Evolutionary conservation across 1,140 invertebrate genomes (phyloP).

Genomic region (Zaprionus camerounensis): DNA sequence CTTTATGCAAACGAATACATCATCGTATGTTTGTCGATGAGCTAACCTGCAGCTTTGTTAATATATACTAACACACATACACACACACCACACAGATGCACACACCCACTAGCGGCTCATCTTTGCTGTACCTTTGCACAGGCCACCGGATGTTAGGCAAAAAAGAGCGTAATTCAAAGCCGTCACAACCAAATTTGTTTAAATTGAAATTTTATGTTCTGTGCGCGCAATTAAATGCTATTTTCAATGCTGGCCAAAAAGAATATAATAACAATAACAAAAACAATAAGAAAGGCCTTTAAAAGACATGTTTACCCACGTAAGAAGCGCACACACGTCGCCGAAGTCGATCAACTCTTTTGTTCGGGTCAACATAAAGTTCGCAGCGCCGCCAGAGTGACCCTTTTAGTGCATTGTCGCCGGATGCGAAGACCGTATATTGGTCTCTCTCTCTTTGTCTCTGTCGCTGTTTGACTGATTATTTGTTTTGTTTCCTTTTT

Average conservation of each 20-base stretch:
- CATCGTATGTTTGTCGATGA: slow-evolving; percentile 10
- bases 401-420: slow-evolving; percentile 67
- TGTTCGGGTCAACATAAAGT: slow-evolving; percentile 50
- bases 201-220: slow-evolving; percentile 51
- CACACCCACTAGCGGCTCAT: neutral
- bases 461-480: slow-evolving; percentile 41
- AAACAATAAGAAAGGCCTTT: slow-evolving; percentile 4
- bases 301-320: slow-evolving; percentile 25
- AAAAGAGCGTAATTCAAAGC: slow-evolving; percentile 29
- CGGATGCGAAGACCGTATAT: slow-evolving; percentile 54
- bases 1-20: neutral
- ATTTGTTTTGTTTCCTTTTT: slow-evolving; percentile 52
- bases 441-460: neutral
- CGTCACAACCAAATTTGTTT: slow-evolving; percentile 44
- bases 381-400: slow-evolving; percentile 37
- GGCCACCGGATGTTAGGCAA: slow-evolving; percentile 37
- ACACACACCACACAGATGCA: neutral
- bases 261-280: neutral
- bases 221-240: slow-evolving; percentile 55
- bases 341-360: slow-evolving; percentile 46
- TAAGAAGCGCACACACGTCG: neutral
- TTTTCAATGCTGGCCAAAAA: slow-evolving; percentile 42
- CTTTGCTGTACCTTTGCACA: slow-evolving; percentile 8
- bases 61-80: neutral
- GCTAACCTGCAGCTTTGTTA: slow-evolving; percentile 12